These are phyloP conservation scores for Platyscapa corneri DNA, from an alignment of 1,140 invertebrate species.

Conservation along the genomic window DNA sequence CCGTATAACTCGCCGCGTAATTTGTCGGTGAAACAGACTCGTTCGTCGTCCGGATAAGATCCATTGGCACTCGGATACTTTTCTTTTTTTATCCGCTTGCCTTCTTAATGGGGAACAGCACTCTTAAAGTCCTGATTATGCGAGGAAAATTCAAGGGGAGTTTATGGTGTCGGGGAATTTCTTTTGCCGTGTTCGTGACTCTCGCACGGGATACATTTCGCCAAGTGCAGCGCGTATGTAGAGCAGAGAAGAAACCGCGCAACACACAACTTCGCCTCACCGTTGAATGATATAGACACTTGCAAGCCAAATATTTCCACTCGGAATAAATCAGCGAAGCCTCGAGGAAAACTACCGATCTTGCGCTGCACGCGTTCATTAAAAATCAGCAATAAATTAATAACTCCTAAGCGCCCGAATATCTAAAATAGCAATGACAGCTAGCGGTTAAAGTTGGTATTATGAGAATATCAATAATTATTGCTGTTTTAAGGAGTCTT, in stretches of 20 bases:
- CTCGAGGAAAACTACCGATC: not conserved
- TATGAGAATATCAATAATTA: too few relatives aligned
- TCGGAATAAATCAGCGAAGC: not conserved
- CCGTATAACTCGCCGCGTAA: slow-evolving; percentile 41
- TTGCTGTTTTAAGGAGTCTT: too few relatives aligned
- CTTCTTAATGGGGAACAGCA: not conserved
- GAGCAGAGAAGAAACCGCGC: not conserved
- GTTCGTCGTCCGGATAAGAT: slow-evolving; percentile 47
- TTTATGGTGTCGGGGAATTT: not conserved
- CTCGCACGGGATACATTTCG: slow-evolving; percentile 21
- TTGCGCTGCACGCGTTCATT: too few relatives aligned
- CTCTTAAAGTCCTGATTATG: not conserved
- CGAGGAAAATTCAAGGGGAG: slow-evolving; percentile 18
- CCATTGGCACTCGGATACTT: slow-evolving; percentile 24
- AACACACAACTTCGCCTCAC: not conserved
- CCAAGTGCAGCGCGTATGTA: not conserved
- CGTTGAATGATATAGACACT: not conserved
- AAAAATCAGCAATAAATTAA: too few relatives aligned
- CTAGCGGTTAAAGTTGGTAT: too few relatives aligned
- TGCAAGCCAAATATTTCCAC: not conserved
- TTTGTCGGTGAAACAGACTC: slow-evolving; percentile 42
- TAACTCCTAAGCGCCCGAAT: too few relatives aligned
- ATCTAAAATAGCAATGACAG: too few relatives aligned
- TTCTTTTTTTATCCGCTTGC: not conserved
- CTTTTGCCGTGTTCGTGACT: not conserved